Percentiles rank a stretch among this genome's conserved stretches.
Conservation (phyloP, 2,888 invertebrate species). For the Lepidocyrtoides sp. region DNA sequence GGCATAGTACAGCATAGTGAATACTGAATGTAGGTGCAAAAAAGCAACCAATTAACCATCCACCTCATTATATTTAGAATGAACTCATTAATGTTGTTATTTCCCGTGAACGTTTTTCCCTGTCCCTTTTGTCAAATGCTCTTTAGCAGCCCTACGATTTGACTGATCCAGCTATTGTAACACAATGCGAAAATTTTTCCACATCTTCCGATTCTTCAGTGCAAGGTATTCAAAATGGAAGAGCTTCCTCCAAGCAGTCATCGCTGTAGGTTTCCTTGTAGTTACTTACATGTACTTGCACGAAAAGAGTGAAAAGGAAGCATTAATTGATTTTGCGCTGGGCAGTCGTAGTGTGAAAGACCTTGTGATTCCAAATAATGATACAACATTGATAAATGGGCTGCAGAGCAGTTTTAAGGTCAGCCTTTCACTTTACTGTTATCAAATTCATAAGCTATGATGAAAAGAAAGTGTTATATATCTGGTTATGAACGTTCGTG, state of each 20-base stretch:
- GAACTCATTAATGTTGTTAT: too few relatives aligned
- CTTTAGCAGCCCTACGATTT: too few relatives aligned
- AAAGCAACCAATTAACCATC: too few relatives aligned
- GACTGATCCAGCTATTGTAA: too few relatives aligned
- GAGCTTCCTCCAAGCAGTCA: not conserved
- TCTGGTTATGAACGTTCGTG: not conserved
- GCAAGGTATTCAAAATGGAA: not conserved
- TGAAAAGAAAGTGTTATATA: too few relatives aligned
- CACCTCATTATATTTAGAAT: too few relatives aligned
- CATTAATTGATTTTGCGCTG: constrained; percentile 59
- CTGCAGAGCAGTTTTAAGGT: not conserved
- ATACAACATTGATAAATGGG: constrained; percentile 66
- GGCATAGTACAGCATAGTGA: too few relatives aligned
- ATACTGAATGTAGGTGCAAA: too few relatives aligned
- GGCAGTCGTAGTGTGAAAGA: constrained; percentile 65
- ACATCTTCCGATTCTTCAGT: not conserved
- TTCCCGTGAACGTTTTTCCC: too few relatives aligned
- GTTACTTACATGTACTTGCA: constrained; percentile 52
- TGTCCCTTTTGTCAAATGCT: too few relatives aligned
- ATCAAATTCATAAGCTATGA: too few relatives aligned
- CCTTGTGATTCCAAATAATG: constrained; percentile 69
- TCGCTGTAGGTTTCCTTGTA: not conserved
- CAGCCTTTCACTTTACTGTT: not conserved
- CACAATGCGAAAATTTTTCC: constrained; percentile 18
- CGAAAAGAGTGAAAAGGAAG: constrained; percentile 58